phyloP scores from a whole-genome alignment of 1,140 invertebrate genomes.

The Schlechtendalia chinensis region DNA sequence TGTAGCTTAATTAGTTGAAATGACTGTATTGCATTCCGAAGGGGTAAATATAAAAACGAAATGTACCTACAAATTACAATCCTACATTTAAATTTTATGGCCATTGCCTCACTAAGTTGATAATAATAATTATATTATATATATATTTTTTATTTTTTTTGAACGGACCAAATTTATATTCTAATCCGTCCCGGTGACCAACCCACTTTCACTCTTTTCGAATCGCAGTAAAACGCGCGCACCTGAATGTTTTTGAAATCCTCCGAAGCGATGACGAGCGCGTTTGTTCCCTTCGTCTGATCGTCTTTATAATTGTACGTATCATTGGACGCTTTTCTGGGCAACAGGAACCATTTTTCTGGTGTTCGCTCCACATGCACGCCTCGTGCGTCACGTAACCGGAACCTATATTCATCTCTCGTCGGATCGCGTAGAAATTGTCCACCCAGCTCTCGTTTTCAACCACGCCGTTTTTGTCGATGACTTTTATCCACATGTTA shows the following conservation, averaged over 20 bases:
- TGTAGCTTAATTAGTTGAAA: too few relatives aligned
- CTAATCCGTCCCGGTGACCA: too few relatives aligned
- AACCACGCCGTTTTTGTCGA: conserved; percentile 77
- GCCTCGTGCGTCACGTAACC: conserved; percentile 97
- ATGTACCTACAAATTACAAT: too few relatives aligned
- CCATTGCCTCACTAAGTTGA: too few relatives aligned
- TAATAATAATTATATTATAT: too few relatives aligned
- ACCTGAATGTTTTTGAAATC: conserved; percentile 73
- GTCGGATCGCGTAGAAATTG: conserved; percentile 66
- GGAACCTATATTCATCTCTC: conserved; percentile 64
- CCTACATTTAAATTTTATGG: too few relatives aligned
- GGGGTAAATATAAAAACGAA: too few relatives aligned
- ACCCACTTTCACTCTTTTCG: too few relatives aligned
- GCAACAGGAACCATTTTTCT: conserved; percentile 91
- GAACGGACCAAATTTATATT: too few relatives aligned
- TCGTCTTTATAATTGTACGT: conserved; percentile 87
- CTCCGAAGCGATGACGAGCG: conserved; percentile 82
- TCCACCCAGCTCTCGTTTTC: conserved; percentile 66
- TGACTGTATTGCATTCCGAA: too few relatives aligned
- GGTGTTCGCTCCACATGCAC: conserved; percentile 80
- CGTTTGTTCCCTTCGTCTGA: conserved; percentile 88
- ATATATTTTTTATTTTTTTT: too few relatives aligned
- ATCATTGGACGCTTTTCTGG: conserved; percentile 82
- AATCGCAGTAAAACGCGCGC: too few relatives aligned
- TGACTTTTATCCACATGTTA: conserved; percentile 90